Evolutionary conservation across 2,888 invertebrate species (phyloP), one percentile per base, ranked within the genome.

Genomic region (Drosophila longiperda): DNA sequence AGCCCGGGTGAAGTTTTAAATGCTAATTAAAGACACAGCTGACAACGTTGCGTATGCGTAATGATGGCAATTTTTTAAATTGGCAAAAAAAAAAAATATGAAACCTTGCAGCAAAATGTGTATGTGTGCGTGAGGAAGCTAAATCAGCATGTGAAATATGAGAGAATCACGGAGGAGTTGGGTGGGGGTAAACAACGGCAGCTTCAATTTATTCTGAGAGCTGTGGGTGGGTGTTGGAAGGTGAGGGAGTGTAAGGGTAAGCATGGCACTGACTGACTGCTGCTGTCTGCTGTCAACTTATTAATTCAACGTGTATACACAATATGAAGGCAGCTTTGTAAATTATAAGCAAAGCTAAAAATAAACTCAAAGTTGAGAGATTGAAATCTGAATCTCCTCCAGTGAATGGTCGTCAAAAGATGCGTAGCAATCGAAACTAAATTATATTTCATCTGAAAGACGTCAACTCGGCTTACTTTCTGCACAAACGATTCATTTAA

Each of bases 241-340:
- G n/a, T n/a, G n/a, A n/a, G n/a, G n/a, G n/a, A n/a, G n/a, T n/a
- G n/a, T n/a, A n/a, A n/a, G n/a, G 60, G 53, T 72, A 52, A 52
- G 68, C 63, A 15, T 75, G 74, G 57, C 80, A 55, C 73, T 78
- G 78, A 86, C 71, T 88, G 89, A 83, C 80, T 79, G 83, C 73
- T 78, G 77, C 79, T 83, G 85, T 81, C 75, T 77, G 78, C 78
- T 83, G 88, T 81, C 85, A 82, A 81, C 83, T 89, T 89, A 85
- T 87, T 89, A 87, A 87, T 79, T 87, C 80, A 55, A 67, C 75
- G 85, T 74, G 69, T 67, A 62, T 60, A 58, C 33, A 65, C 34
- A 50, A 55, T 29, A 50, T 23, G 58, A 49, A 68, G 60, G 60
- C 58, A 67, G 68, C 64, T 60, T 59, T 45, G 73, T 73, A 71